Percentiles rank a stretch among this genome's conserved stretches.
Conservation (phyloP, 2,113 vertebrate species). For the Neolamprologus fasciatus region DNA sequence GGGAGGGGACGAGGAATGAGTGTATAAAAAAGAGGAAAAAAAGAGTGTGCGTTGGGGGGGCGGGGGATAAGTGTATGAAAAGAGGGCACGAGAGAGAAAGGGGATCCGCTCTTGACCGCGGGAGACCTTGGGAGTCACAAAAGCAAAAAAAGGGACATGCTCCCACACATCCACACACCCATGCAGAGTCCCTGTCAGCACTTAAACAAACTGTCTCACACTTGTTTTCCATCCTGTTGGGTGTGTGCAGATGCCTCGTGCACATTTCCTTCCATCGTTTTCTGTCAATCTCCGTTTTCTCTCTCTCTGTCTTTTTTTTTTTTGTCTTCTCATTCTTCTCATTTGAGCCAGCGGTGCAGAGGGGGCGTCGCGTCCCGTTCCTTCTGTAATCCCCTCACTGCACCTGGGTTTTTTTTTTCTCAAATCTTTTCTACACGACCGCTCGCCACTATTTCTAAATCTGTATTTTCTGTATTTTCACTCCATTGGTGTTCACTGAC, state of each 20-base stretch:
- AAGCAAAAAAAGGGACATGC: slow-evolving; percentile 7
- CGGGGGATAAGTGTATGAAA: slow-evolving; percentile 47
- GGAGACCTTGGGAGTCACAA: slow-evolving; percentile 49
- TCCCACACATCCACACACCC: slow-evolving; percentile 27
- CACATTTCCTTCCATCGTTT: background rate
- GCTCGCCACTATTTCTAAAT: background rate
- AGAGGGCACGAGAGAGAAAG: slow-evolving; percentile 50
- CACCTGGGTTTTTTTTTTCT: background rate
- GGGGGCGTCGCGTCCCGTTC: slow-evolving; percentile 7
- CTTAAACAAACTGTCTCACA: background rate
- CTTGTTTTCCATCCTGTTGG: background rate
- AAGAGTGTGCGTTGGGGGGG: background rate
- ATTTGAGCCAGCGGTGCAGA: slow-evolving; percentile 14
- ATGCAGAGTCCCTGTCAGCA: background rate
- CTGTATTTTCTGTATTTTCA: slow-evolving; percentile 1
- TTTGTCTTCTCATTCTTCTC: slow-evolving; percentile 8
- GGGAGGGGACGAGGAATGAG: slow-evolving; percentile 52
- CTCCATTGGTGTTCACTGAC: slow-evolving; percentile 38
- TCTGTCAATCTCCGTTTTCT: background rate
- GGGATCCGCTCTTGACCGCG: slow-evolving; percentile 59
- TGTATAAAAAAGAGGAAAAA: slow-evolving; percentile 43
- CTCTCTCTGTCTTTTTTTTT: background rate
- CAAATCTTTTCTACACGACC: background rate
- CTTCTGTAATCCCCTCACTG: slow-evolving; percentile 21
- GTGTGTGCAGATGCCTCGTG: background rate